These are phyloP conservation scores for Phortica okadai DNA, from an alignment of 2,888 invertebrate species.

Conservation along the genomic window DNA sequence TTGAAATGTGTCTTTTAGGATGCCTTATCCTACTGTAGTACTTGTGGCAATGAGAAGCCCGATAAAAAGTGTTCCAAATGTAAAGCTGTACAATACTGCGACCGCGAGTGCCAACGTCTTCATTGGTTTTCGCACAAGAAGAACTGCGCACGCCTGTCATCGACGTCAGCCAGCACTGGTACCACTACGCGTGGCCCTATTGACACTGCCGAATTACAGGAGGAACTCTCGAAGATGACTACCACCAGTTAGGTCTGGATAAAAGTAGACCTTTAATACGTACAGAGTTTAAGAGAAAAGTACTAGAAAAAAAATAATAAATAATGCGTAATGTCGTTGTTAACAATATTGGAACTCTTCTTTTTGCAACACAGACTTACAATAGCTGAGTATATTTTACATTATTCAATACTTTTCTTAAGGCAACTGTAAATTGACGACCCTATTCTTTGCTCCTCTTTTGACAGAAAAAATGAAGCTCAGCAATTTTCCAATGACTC, in stretches of 20 bases:
- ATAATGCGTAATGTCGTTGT: too few species aligned
- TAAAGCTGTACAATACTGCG: slow-evolving; percentile 95
- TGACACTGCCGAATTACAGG: slow-evolving; percentile 63
- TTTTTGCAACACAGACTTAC: too few species aligned
- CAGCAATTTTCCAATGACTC: too few species aligned
- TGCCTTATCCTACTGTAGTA: slow-evolving; percentile 84
- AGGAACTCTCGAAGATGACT: slow-evolving; percentile 63
- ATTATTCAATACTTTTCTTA: too few species aligned
- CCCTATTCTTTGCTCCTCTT: too few species aligned
- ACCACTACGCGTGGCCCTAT: slow-evolving; percentile 60
- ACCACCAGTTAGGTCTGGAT: slow-evolving; percentile 45
- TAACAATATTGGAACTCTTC: too few species aligned
- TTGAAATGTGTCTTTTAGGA: slow-evolving; percentile 67
- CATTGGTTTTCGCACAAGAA: slow-evolving; percentile 96
- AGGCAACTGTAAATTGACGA: too few species aligned
- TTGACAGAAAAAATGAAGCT: too few species aligned
- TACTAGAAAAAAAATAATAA: not conserved
- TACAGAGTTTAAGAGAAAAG: not conserved
- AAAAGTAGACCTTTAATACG: too few species aligned
- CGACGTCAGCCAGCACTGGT: slow-evolving; percentile 61
- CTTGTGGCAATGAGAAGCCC: slow-evolving; percentile 93
- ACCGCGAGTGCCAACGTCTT: slow-evolving; percentile 93
- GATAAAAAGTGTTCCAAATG: slow-evolving; percentile 96
- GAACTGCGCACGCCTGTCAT: slow-evolving; percentile 83
- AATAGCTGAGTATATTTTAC: too few species aligned